These are phyloP conservation scores for Pyrocephalus nanus DNA, from an alignment of 2,797 vertebrate genomes.

Conservation along the genomic window DNA sequence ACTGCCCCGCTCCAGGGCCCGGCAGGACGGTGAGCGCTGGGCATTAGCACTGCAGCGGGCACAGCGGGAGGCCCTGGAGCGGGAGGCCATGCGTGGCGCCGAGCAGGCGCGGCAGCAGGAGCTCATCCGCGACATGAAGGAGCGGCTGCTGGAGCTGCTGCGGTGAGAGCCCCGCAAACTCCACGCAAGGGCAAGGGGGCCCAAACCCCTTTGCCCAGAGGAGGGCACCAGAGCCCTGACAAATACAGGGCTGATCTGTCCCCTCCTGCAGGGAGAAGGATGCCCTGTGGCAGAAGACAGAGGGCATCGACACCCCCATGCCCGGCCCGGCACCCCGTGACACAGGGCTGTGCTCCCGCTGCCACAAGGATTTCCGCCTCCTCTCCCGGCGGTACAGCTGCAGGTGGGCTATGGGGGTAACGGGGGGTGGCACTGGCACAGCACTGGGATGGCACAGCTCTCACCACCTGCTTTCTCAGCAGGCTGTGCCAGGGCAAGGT, in stretches of 20 bases:
- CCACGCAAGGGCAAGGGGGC: fast-evolving
- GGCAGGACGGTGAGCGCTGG: slow-evolving; percentile 43
- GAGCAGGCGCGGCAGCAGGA: slow-evolving; percentile 63
- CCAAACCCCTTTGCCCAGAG: background rate
- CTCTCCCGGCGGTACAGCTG: slow-evolving; percentile 74
- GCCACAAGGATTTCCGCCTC: slow-evolving; percentile 70
- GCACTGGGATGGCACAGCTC: background rate
- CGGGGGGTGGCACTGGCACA: background rate
- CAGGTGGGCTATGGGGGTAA: slow-evolving; percentile 60
- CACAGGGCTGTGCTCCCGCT: slow-evolving; percentile 53
- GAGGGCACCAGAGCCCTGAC: slow-evolving; percentile 34
- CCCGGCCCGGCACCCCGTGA: background rate
- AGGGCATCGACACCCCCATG: slow-evolving; percentile 31
- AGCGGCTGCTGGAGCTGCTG: slow-evolving; percentile 55
- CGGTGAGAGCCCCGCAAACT: background rate
- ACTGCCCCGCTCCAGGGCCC: background rate
- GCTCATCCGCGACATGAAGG: slow-evolving; percentile 61
- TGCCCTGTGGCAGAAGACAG: slow-evolving; percentile 74
- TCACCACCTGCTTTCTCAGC: background rate
- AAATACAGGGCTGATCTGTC: background rate
- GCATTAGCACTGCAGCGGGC: slow-evolving; percentile 46
- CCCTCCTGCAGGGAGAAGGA: slow-evolving; percentile 73
- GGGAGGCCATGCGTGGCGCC: slow-evolving; percentile 1
- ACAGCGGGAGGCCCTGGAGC: slow-evolving; percentile 39
- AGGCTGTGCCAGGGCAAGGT: slow-evolving; percentile 72